Evolutionary conservation across 35 echinoderm and acorn worm genomes (phyloP).

Genomic region (Strongylocentrotus purpuratus): DNA sequence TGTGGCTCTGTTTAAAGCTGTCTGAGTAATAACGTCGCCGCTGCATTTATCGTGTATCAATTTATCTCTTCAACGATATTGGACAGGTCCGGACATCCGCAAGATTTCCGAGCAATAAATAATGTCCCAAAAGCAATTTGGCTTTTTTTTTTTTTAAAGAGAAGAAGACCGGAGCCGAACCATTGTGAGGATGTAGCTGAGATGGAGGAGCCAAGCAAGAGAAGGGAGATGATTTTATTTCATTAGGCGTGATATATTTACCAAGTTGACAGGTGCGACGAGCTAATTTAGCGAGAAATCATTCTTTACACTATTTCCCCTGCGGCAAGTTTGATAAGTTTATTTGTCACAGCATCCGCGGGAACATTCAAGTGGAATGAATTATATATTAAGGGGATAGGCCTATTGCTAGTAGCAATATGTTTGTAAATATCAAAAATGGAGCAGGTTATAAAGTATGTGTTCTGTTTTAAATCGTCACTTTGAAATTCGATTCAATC

Average conservation of each 20-base stretch:
- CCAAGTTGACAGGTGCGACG: neutral
- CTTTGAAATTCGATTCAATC: too few relatives aligned
- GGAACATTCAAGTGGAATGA: too few relatives aligned
- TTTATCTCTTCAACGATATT: neutral
- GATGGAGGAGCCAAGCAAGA: neutral
- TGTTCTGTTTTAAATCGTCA: too few relatives aligned
- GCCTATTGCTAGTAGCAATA: too few relatives aligned
- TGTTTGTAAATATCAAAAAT: too few relatives aligned
- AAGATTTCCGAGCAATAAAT: slow-evolving; percentile 4
- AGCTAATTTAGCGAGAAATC: neutral
- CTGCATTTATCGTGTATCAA: neutral
- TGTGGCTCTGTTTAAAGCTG: neutral
- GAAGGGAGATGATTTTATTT: neutral
- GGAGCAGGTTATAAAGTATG: too few relatives aligned
- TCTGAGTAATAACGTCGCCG: neutral
- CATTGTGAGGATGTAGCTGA: neutral
- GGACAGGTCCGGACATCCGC: neutral
- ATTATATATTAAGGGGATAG: too few relatives aligned
- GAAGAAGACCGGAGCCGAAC: neutral
- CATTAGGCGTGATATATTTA: neutral
- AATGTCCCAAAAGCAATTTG: neutral
- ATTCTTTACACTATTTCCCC: neutral
- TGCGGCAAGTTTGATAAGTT: too few relatives aligned
- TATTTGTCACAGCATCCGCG: too few relatives aligned
- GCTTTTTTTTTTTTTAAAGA: neutral